phyloP scores from a whole-genome alignment of 2,113 vertebrate genomes.

The Sceloporus tristichus region DNA sequence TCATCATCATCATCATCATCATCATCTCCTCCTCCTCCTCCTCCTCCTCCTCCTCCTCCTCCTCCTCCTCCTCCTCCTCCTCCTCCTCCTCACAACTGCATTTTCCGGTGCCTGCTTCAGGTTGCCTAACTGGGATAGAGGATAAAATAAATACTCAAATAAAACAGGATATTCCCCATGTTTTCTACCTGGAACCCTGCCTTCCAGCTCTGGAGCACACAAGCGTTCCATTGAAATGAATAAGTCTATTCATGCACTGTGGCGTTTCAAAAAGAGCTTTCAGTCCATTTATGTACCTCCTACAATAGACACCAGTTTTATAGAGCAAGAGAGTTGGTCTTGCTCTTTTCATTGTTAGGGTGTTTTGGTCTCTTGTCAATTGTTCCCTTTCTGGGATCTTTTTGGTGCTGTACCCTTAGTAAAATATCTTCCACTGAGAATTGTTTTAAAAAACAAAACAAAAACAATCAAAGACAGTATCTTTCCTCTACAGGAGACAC shows the following conservation, averaged over 20 bases:
- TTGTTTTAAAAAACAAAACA: constrained; percentile 40
- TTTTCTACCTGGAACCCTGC: constrained; percentile 71
- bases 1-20: no score
- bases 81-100: no score
- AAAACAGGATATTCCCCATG: constrained; percentile 65
- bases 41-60: no score
- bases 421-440: constrained; percentile 54
- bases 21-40: no score
- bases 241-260: constrained; percentile 75
- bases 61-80: no score
- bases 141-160: constrained; percentile 32
- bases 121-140: constrained; percentile 25
- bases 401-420: constrained; percentile 11
- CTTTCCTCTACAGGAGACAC: neutral
- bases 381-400: constrained; percentile 54
- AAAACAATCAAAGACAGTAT: neutral
- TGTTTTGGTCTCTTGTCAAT: constrained; percentile 57
- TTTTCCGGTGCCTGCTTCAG: constrained; percentile 24
- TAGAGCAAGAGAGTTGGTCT: constrained; percentile 56
- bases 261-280: constrained; percentile 67
- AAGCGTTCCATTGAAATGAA: constrained; percentile 76
- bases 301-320: constrained; percentile 67
- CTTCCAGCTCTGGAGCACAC: constrained; percentile 70
- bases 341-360: constrained; percentile 46
- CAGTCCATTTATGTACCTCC: constrained; percentile 60